Evolutionary conservation across 2,113 vertebrate species (phyloP), one percentile per base, ranked within the genome.

Genomic region (Salvelinus namaycush): DNA sequence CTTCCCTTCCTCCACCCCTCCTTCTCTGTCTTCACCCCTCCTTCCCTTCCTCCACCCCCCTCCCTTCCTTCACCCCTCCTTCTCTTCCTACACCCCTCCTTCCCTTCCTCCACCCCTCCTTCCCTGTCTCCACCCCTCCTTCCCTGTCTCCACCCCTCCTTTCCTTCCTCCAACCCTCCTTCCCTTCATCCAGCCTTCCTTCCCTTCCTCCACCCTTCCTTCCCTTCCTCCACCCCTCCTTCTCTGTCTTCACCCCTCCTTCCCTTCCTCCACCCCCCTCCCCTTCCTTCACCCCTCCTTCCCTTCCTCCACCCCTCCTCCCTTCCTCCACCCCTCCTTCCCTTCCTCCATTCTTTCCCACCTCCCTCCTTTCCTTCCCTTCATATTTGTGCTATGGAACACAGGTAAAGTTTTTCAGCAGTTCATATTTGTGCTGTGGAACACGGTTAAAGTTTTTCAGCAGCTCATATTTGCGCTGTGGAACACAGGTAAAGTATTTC

Each of bases 391-490:
- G 74, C 74, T 68, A 57, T 77, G 74, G 77, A 83, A 76, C 88
- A 85, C 34, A 84, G 77, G 88, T 78, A 85, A 91, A 76, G 67
- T 89, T 89, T 89, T 92, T 90, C 81, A 76, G 59, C 79, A 86
- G 78, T 44, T 44, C 39, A 76, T 86, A 89, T 88, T 75, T 69
- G 82, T 90, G 77, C 72, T 92, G 88, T 77, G 74, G 77, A 83
- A 76, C 87, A 85, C 2, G 39, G 1, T 2, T 9, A 26, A 44
- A 9, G 8, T 44, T 2, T 44, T 44, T 44, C 8, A 44, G 39
- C 39, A 5, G 29, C 26, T 44, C 39, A 44, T 44, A 44, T 44
- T 9, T 44, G 39, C 9, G 2, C 9, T 44, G 39, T 44, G 39
- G 8, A 44, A 44, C 39, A 11, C 34, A 84, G 77, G 87, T 78